Evolutionary conservation across 2,888 invertebrate genomes (phyloP).

Genomic region (Drosophila anomalata): DNA sequence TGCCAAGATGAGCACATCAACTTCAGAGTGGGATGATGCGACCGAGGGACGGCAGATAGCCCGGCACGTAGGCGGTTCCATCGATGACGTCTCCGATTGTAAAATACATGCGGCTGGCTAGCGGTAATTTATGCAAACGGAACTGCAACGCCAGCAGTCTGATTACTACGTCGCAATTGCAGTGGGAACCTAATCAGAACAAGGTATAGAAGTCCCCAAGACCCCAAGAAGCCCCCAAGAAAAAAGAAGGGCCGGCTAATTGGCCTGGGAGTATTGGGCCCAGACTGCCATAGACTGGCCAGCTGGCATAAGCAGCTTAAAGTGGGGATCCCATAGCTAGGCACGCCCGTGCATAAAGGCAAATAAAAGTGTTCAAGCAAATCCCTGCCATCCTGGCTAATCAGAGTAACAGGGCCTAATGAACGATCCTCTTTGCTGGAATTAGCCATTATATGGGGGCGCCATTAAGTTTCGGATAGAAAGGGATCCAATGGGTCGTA

Average conservation of each 20-base stretch:
- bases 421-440: conserved; percentile 11
- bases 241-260: conserved; percentile 1
- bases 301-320: not conserved
- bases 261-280: not conserved
- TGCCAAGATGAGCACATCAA: conserved; percentile 58
- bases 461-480: conserved; percentile 12
- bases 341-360: not conserved
- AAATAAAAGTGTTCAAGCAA: not conserved
- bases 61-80: conserved; percentile 34
- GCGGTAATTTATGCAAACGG: conserved; percentile 57
- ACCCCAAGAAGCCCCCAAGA: not conserved
- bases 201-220: too few species aligned
- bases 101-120: conserved; percentile 45
- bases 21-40: conserved; percentile 18
- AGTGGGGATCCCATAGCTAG: not conserved
- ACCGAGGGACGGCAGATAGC: conserved; percentile 4
- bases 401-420: conserved; percentile 18
- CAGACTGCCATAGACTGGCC: not conserved
- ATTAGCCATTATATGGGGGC: conserved; percentile 25
- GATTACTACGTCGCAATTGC: not conserved
- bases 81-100: conserved; percentile 52
- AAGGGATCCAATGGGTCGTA: not conserved
- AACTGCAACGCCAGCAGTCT: conserved; percentile 29
- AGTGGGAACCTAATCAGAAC: conserved; percentile 3
- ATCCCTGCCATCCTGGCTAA: conserved; percentile 18